These are phyloP conservation scores for Sebastes alutus DNA, from an alignment of 2,797 vertebrate genomes.

Conservation along the genomic window DNA sequence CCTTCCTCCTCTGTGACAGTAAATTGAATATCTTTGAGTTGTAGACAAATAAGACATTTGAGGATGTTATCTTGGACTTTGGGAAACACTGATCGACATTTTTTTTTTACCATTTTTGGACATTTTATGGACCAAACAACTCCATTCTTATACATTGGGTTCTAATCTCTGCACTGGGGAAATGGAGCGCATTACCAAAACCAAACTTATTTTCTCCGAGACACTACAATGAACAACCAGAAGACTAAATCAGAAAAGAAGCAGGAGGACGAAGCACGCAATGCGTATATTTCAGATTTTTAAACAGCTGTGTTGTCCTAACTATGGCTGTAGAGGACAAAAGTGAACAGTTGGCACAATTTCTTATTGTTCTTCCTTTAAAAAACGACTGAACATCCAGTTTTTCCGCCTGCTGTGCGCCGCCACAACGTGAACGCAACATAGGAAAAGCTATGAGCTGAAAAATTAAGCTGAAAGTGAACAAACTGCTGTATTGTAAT, in stretches of 20 bases:
- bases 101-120: too few species aligned
- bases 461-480: constrained; percentile 52
- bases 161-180: neutral
- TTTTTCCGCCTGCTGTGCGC: constrained; percentile 22
- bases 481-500: constrained; percentile 50
- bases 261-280: neutral
- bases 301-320: constrained; percentile 4
- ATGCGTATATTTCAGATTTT: neutral
- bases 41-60: too few species aligned
- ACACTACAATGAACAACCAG: neutral
- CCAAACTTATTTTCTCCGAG: neutral
- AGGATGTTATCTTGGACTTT: too few species aligned
- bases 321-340: neutral
- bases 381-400: constrained; percentile 17
- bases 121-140: too few species aligned
- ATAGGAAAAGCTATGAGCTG: constrained; percentile 41
- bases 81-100: too few species aligned
- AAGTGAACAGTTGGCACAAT: constrained; percentile 2
- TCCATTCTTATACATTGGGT: neutral
- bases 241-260: neutral
- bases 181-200: neutral
- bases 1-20: too few species aligned
- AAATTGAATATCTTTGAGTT: too few species aligned
- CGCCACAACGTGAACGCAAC: neutral
- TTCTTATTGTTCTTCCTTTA: neutral